Base-by-base conservation (phyloP, 2,888 invertebrate genomes). In the Limnephilus marmoratus region DNA sequence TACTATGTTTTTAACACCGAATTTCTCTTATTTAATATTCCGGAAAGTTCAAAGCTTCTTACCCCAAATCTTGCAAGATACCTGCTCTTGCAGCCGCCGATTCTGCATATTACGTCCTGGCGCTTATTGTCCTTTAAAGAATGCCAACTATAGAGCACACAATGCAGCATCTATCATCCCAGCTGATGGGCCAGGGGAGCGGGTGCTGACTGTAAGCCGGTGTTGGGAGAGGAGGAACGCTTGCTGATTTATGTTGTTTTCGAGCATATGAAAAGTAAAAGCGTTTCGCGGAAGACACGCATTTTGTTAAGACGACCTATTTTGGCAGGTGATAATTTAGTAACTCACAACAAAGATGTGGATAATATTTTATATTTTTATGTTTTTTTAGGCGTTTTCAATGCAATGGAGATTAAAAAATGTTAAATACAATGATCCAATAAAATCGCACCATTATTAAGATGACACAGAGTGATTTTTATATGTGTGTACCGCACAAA, bases 281-380 rank as follows among this genome's bases (percentile, higher is more conserved):
- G 90, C 93, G 41, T 80, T 93, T 91, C 93, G 90, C 68, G 91
- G 91, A 92, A 93, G 92, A 92, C 92, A 89, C 45, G 90, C 41
- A 53, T 93, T 85, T 91, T 89, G 83, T 85, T 88, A 82, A 68
- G 81, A 45, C 92, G 93, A 93, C 90, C 88, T 93, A 93, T 93
- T 93, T 93, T 93, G 93, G 93, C 93, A 93, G 93, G 93, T 93
- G 93, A 93, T 92, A 93, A 93, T 93, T 92, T 91, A 91, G 86
- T 53, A 68, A 68, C 53, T 68, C 53, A 18, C 18, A 68, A 68
- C 53, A 68, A 68, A 68, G 53, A 15, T 68, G 18, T 7, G 24
- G 0, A 24, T 68, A 53, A 53, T 18, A 53, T 15, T 18, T 53
- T 68, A 49, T 13, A 13, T 49, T 49, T 49, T 13, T 3, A 49